A percentile compares a stretch with the other conserved stretches of the same genome.
phyloP scores from a whole-genome alignment of 2,888 invertebrate genomes.

The Coremacera marginata region DNA sequence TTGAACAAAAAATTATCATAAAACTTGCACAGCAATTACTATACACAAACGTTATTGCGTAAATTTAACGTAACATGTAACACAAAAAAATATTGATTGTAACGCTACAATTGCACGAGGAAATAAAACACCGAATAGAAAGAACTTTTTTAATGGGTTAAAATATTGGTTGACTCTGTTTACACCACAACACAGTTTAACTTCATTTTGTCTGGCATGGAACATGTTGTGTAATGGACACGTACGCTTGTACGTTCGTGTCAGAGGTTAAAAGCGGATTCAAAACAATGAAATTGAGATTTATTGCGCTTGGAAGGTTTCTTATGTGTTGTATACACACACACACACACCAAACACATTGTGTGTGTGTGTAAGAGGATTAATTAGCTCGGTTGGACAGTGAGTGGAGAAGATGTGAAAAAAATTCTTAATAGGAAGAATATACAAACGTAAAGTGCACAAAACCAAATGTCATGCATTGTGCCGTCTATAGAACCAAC shows the following conservation, averaged over 20 bases:
- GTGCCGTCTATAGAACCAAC: too few relatives aligned
- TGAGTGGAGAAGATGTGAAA: neutral
- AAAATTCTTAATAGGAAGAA: neutral
- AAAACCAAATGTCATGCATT: too few relatives aligned
- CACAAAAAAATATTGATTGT: too few relatives aligned
- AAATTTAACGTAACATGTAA: too few relatives aligned
- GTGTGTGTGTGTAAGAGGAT: neutral
- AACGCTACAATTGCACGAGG: too few relatives aligned
- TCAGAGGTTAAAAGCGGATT: constrained; percentile 27
- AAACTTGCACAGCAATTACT: too few relatives aligned
- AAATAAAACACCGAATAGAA: neutral
- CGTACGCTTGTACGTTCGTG: constrained; percentile 33
- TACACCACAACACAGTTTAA: neutral
- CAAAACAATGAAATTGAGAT: constrained; percentile 35
- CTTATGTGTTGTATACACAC: neutral
- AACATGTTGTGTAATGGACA: neutral
- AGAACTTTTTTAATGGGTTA: constrained; percentile 10
- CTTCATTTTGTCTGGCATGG: neutral
- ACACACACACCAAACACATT: neutral
- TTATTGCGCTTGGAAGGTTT: constrained; percentile 29
- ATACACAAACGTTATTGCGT: too few relatives aligned
- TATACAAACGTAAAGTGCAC: too few relatives aligned
- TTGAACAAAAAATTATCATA: too few relatives aligned
- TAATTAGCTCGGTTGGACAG: constrained; percentile 14
- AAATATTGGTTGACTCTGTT: constrained; percentile 18